A percentile compares a stretch with the other conserved stretches of the same genome.
phyloP scores from a whole-genome alignment of 2,113 vertebrate species.

The Ameiurus melas region DNA sequence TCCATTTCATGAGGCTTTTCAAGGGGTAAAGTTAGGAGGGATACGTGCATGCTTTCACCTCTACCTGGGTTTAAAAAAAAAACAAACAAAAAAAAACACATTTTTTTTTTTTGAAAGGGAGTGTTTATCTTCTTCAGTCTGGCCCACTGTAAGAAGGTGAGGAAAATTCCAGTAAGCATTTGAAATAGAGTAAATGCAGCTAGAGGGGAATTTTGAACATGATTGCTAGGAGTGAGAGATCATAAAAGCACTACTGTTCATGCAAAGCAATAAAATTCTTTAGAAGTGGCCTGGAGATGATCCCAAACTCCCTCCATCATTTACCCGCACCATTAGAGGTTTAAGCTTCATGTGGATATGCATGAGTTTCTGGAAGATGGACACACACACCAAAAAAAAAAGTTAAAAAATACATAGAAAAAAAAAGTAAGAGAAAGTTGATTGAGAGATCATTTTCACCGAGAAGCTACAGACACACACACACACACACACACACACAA shows the following conservation, averaged over 20 bases:
- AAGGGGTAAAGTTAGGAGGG: not conserved
- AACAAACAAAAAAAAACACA: too few species aligned
- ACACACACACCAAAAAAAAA: not conserved
- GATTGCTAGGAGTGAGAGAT: not conserved
- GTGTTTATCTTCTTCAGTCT: not conserved
- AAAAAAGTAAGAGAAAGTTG: conserved; percentile 7
- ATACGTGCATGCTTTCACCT: conserved; percentile 38
- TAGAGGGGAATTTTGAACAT: conserved; percentile 18
- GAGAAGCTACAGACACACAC: not conserved
- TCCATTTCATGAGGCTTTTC: conserved; percentile 46
- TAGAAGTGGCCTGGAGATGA: conserved; percentile 56
- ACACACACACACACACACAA: not conserved
- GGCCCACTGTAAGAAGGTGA: conserved; percentile 11
- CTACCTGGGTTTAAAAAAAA: conserved; percentile 47
- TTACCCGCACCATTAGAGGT: conserved; percentile 57
- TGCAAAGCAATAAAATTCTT: conserved; percentile 23
- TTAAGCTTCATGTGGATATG: conserved; percentile 62
- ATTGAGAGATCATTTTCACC: conserved; percentile 1
- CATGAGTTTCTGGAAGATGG: conserved; percentile 39
- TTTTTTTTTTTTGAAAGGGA: not conserved
- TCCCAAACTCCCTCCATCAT: conserved; percentile 45
- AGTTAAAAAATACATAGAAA: not conserved
- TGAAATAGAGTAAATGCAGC: not conserved
- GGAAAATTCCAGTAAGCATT: conserved; percentile 30
- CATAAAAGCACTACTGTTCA: not conserved